Conservation (phyloP, 2,113 vertebrate species). For the Pleuronectes platessa region DNA sequence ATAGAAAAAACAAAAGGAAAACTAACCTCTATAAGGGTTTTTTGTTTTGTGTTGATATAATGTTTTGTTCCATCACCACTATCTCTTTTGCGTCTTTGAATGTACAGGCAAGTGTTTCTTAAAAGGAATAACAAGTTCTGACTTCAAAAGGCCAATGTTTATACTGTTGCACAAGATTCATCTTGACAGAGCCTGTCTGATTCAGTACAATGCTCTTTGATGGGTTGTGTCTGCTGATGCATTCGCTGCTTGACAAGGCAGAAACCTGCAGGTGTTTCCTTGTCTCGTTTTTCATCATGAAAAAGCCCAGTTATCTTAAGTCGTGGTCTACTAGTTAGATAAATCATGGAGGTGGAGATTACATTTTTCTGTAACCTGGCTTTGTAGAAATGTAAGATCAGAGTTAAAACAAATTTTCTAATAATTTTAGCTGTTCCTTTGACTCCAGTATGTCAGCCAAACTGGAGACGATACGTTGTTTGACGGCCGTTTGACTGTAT, state of each 20-base stretch:
- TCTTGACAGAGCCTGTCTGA: not conserved
- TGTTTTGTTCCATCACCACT: not conserved
- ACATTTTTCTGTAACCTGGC: constrained; percentile 1
- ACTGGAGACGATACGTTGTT: too few relatives aligned
- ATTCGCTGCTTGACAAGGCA: not conserved
- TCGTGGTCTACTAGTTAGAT: not conserved
- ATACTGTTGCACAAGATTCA: not conserved
- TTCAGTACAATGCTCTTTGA: not conserved
- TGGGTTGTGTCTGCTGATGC: not conserved
- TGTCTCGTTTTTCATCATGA: not conserved
- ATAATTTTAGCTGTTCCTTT: not conserved
- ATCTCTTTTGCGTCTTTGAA: not conserved
- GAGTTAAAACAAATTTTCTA: not conserved
- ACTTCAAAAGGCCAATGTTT: constrained; percentile 4
- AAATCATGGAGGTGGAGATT: not conserved
- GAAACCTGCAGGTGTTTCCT: not conserved
- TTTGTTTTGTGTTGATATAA: constrained; percentile 16
- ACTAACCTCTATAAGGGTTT: constrained; percentile 10
- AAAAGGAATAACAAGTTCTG: not conserved
- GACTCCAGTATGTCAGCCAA: too few relatives aligned
- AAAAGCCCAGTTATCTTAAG: not conserved
- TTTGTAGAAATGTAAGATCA: constrained; percentile 2
- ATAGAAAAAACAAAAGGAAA: not conserved
- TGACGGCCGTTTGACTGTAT: too few relatives aligned
- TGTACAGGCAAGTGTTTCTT: not conserved